phyloP scores from a whole-genome alignment of 1,140 invertebrate species.

The Centruroides vittatus region DNA sequence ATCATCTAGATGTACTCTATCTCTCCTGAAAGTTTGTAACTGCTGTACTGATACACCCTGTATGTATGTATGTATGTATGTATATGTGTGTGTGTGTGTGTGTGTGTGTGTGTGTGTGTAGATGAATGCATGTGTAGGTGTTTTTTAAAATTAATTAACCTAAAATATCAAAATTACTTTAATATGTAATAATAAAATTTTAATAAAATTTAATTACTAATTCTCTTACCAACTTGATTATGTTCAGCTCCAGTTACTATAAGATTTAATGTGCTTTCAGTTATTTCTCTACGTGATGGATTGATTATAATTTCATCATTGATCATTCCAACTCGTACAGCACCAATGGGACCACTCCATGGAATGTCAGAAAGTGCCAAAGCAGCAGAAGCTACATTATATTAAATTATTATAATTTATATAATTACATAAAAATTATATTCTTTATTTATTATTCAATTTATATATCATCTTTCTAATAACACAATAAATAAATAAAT shows the following conservation, averaged over 20 bases:
- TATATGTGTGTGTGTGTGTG: too few species aligned
- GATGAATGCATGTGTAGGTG: too few species aligned
- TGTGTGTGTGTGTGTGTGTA: too few species aligned
- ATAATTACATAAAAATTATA: not conserved
- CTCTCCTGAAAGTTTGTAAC: too few species aligned
- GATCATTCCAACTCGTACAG: conserved; percentile 72
- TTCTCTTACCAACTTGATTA: conserved; percentile 49
- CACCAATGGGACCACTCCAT: conserved; percentile 88
- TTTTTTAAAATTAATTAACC: too few species aligned
- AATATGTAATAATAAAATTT: not conserved
- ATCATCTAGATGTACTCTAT: too few species aligned
- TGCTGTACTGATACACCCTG: too few species aligned
- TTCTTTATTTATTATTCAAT: not conserved
- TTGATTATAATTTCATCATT: conserved; percentile 63
- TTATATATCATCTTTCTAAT: not conserved
- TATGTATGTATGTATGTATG: too few species aligned
- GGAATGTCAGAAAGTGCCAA: conserved; percentile 90
- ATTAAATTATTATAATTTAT: not conserved
- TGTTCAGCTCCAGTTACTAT: conserved; percentile 61
- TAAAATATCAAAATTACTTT: not conserved
- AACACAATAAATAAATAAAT: not conserved
- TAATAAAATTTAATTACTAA: conserved; percentile 6
- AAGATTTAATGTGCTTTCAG: conserved; percentile 62
- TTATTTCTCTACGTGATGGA: conserved; percentile 66
- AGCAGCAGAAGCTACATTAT: conserved; percentile 59